Evolutionary conservation across 1,140 invertebrate species (phyloP), one percentile per base, ranked within the genome.

Genomic region (Coenobita brevimanus): DNA sequence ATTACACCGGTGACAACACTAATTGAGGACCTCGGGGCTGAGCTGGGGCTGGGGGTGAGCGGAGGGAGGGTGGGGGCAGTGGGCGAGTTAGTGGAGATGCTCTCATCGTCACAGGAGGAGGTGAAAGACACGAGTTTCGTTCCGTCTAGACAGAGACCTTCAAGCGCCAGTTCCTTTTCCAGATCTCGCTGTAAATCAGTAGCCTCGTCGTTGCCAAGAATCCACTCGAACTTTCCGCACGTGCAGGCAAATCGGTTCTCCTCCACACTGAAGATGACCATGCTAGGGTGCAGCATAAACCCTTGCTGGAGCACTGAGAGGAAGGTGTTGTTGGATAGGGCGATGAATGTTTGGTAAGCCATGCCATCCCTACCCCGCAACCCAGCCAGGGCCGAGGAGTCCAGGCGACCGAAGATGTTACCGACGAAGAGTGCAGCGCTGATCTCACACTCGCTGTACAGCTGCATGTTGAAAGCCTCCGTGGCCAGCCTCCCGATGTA

Each of bases 381-480:
- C 17, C 41, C 84, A 15, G 41, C 71, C 24, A 89, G 43, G 1
- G 89, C 84, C 24, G 17, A 43, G 27, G 36, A 54, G 2, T 36
- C 69, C 33, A 89, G 38, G 21, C 41, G 54, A 21, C 6, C 33
- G 57, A 89, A 62, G 13, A 57, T 79, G 71, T 89, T 89, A 33
- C 80, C 78, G 3, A 89, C 79, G 17, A 89, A 46, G 33, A 89
- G 60, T 13, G 81, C 84, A 1, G 89, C 89, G 33, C 83, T 89
- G 69, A 89, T 87, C 75, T 89, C 89, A 46, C 89, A 89, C 38
- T 82, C 69, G 60, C 82, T 89, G 79, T 83, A 54, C 36, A 89
- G 82, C 54, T 82, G 50, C 78, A 89, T 64, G 30, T 41, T 38
- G 54, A 89, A 87, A 3, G 89, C 89, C 10, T n/a, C 3, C 21